Percentiles rank a stretch among this genome's conserved stretches.
phyloP scores from a whole-genome alignment of 2,113 vertebrate species.

The Apeltes quadracus region DNA sequence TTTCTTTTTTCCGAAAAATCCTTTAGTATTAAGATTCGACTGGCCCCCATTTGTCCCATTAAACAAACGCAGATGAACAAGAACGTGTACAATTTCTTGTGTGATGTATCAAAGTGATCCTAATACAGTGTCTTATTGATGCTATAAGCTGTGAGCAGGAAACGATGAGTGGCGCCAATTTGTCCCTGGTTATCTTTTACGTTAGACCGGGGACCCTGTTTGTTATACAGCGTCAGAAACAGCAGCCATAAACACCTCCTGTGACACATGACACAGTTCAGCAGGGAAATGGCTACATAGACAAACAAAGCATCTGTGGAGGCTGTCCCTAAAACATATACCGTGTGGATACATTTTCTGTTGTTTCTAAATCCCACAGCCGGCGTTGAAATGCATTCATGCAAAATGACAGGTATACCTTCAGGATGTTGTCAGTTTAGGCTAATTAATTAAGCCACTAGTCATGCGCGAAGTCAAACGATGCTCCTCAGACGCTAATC shows the following conservation, averaged over 20 bases:
- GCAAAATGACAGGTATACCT: constrained; percentile 38
- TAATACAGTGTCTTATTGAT: constrained; percentile 1
- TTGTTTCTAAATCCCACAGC: constrained; percentile 26
- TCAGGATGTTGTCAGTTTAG: constrained; percentile 35
- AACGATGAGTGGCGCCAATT: constrained; percentile 30
- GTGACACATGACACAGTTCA: constrained; percentile 10
- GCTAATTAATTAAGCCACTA: constrained; percentile 54
- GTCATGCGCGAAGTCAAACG: constrained; percentile 40
- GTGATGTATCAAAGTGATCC: constrained; percentile 5
- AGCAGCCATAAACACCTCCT: constrained; percentile 23
- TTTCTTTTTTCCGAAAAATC: constrained; percentile 1
- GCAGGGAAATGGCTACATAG: neutral
- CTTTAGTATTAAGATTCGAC: neutral
- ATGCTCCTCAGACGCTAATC: constrained; percentile 56
- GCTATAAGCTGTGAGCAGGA: constrained; percentile 5
- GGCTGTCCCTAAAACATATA: constrained; percentile 31
- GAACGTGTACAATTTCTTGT: neutral
- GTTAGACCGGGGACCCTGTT: constrained; percentile 26
- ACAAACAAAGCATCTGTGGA: neutral
- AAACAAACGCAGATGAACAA: neutral
- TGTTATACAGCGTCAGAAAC: constrained; percentile 38
- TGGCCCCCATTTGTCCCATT: constrained; percentile 1
- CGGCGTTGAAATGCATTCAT: constrained; percentile 10
- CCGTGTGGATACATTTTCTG: constrained; percentile 19
- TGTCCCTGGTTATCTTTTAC: constrained; percentile 30